Evolutionary conservation across 2,888 invertebrate genomes (phyloP), one percentile per base, ranked within the genome.

Genomic region (Drosophila ezoana): DNA sequence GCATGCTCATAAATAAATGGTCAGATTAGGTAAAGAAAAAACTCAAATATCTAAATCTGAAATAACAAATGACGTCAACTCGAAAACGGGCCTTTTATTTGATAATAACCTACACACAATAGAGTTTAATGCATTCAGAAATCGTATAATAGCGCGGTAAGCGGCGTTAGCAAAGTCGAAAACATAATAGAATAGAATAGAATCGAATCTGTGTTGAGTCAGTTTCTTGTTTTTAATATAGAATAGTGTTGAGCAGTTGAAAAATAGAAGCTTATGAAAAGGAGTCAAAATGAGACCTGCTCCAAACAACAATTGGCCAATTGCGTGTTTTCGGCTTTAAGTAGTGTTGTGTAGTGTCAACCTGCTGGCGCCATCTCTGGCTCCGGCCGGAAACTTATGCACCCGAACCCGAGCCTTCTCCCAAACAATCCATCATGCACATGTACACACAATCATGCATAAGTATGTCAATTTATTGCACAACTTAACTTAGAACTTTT

Each of bases 41-140:
- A 32, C 33, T 9, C 13, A 35, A 44, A 43, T 38, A 48, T 9
- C 43, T n/a, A 56, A 44, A 68, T 52, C 48, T 18, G 16, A 67
- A 76, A 61, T 56, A 65, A 56, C 72, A 68, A 59, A 76, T 76
- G 77, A 76, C 76, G 76, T 76, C 72, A 76, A 72, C 76, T 18
- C 44, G 41, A 58, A 58, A 73, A 71, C 58, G 53, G 13, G 59
- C 54, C 62, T 62, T 66, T 57, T 38, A 54, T 72, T 62, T 57
- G 43, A 67, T 63, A 49, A 68, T 47, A 61, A 76, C 54, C 66
- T 18, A 56, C 18, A 52, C 35, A 71, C 71, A 71, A 63, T 57
- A 63, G 59, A 66, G 62, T 66, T 65, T 69, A 32, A 58, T 16
- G 43, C 53, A 54, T 20, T 57, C 41, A 52, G 44, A 67, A 67